These are phyloP conservation scores for Patiria miniata DNA, from an alignment of 35 echinoderm and acorn worm species.

Conservation along the genomic window DNA sequence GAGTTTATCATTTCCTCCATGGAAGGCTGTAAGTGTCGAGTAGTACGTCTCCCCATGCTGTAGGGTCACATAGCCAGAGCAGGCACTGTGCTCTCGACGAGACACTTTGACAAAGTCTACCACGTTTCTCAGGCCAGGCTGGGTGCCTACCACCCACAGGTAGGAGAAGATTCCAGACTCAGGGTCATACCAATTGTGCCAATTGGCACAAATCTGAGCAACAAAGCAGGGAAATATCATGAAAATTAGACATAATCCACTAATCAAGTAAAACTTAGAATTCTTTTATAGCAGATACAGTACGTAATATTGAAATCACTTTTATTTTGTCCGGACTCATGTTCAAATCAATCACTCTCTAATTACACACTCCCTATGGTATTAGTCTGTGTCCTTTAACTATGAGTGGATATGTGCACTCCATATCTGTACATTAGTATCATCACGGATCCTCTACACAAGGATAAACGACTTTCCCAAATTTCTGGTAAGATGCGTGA, in stretches of 20 bases:
- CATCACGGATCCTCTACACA: no score
- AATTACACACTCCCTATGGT: no score
- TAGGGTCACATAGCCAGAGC: constrained; percentile 18
- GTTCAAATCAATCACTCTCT: no score
- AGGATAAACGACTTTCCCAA: no score
- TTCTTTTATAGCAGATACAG: no score
- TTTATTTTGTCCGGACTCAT: no score
- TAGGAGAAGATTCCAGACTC: constrained; percentile 41
- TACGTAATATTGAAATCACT: no score
- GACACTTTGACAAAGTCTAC: constrained; percentile 19
- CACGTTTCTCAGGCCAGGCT: neutral
- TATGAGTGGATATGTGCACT: no score
- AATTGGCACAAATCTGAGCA: constrained; percentile 47
- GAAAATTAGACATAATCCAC: no score
- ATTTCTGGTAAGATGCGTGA: no score
- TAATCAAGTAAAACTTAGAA: neutral
- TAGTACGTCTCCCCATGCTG: constrained; percentile 54
- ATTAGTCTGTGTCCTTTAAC: no score
- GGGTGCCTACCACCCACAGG: constrained; percentile 43
- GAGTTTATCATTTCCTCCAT: constrained; percentile 44
- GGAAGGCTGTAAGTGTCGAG: constrained; percentile 37
- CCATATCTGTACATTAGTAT: no score
- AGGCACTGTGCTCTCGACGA: neutral
- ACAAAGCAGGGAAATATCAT: neutral
- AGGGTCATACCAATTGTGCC: constrained; percentile 41